A percentile compares a stretch with the other conserved stretches of the same genome.
phyloP scores from a whole-genome alignment of 2,888 invertebrate species.

The Hartigia nigra region DNA sequence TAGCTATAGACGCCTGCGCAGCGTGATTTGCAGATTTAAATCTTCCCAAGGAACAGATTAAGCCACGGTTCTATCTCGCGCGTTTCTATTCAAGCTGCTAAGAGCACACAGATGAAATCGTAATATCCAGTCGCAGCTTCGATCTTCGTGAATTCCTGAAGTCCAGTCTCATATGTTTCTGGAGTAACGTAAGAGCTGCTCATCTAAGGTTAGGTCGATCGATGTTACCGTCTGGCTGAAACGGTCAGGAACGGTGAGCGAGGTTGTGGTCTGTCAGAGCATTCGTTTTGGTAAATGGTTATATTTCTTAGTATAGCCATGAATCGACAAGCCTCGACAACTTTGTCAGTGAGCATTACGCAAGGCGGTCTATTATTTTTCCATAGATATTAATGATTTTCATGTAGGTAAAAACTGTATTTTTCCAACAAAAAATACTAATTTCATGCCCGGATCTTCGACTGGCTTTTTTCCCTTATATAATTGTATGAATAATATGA shows the following conservation, averaged over 20 bases:
- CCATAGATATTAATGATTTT: not conserved
- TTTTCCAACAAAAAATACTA: not conserved
- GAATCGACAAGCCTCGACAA: not conserved
- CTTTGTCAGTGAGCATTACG: not conserved
- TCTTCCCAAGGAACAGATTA: not conserved
- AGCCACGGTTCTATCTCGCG: not conserved
- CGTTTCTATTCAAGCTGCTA: not conserved
- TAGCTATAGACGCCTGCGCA: not conserved
- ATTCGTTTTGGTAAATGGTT: not conserved
- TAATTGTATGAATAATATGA: not conserved
- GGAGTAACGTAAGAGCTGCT: not conserved
- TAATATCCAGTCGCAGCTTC: not conserved
- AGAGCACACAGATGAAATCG: not conserved
- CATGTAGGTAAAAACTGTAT: not conserved
- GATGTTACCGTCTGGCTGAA: not conserved
- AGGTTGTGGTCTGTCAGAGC: not conserved
- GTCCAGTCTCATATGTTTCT: not conserved
- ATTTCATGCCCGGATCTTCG: not conserved
- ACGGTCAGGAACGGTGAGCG: not conserved
- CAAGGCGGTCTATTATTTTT: not conserved
- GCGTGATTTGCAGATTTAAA: not conserved
- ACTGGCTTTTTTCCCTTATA: not conserved
- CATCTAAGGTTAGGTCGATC: not conserved
- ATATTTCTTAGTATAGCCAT: not conserved
- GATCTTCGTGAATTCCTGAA: not conserved